phyloP scores from a whole-genome alignment of 2,113 vertebrate genomes.

The Sialia sialis region DNA sequence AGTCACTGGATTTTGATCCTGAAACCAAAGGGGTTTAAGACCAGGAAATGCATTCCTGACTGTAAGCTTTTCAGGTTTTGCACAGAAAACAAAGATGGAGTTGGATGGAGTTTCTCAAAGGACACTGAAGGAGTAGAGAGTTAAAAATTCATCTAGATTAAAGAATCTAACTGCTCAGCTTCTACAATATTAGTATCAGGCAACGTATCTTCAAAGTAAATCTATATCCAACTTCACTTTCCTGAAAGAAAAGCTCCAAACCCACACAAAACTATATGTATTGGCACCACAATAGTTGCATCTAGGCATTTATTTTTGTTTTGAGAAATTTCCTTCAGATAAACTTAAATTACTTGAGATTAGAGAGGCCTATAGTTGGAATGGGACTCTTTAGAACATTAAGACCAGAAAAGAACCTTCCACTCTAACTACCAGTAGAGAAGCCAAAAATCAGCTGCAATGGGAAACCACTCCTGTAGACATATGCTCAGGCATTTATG shows the following conservation, averaged over 20 bases:
- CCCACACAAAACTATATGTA: not conserved
- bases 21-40: not conserved
- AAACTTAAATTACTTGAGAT: not conserved
- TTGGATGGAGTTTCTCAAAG: not conserved
- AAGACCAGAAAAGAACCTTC: not conserved
- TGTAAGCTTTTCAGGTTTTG: not conserved
- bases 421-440: not conserved
- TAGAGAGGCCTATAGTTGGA: not conserved
- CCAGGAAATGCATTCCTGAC: not conserved
- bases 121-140: not conserved
- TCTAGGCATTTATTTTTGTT: not conserved
- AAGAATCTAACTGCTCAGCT: not conserved
- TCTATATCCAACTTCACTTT: not conserved
- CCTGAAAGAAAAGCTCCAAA: not conserved
- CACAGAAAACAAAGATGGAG: not conserved
- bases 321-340: not conserved
- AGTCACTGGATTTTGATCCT: not conserved
- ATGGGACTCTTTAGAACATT: not conserved
- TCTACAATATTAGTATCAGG: not conserved
- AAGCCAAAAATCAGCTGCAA: slow-evolving; percentile 15
- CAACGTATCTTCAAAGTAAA: not conserved
- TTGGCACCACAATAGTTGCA: not conserved
- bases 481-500: not conserved
- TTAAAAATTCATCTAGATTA: not conserved
- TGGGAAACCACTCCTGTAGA: slow-evolving; percentile 1